Base-by-base conservation (phyloP, 1,140 invertebrate genomes). In the Bombus vancouverensis region DNA sequence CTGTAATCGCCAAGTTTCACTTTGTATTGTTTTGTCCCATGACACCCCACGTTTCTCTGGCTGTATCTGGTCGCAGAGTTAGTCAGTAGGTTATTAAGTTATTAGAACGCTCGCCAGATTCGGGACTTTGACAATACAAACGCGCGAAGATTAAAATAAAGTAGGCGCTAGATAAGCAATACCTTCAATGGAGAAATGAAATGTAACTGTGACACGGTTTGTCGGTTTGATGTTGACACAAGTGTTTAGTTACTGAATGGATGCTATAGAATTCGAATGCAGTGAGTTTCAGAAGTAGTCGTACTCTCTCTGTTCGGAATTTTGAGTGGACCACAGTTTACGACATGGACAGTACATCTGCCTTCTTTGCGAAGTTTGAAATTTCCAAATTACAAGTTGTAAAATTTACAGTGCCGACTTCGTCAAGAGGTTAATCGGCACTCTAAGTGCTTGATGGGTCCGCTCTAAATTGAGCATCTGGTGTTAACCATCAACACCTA, bases 61-160 rank as follows among this genome's bases (percentile, higher is more conserved):
- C 1, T 53, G 6, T 53, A 53, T 53, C 3, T 28, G 32, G 22
- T 18, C 2, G 22, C 28, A 5, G 9, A 83, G 42, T 77, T 77
- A 66, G 73, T 68, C 65, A 32, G 25, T 37, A 37, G 62, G 74
- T 83, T 77, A 77, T 77, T 77, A 83, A 77, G 65, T 83, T 83
- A 83, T 83, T 83, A 77, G 37, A 25, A n/a, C 66, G 32, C 59
- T 53, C 22, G 42, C 10, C 72, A 59, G 42, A 37, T 53, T 66
- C 57, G 25, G 9, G 1, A 32, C 75, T 32, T 15, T 18, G 42
- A 28, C 44, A 37, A 68, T 57, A 13, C 2, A 12, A 34, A 59
- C 28, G 62, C 2, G 22, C 2, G 6, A 70, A 32, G 22, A 53
- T 75, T 15, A 53, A 28, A 8, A 70, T 12, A 39, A 25, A 32